These are phyloP conservation scores for Notodonta ziczac DNA, from an alignment of 2,888 invertebrate species.

Conservation along the genomic window DNA sequence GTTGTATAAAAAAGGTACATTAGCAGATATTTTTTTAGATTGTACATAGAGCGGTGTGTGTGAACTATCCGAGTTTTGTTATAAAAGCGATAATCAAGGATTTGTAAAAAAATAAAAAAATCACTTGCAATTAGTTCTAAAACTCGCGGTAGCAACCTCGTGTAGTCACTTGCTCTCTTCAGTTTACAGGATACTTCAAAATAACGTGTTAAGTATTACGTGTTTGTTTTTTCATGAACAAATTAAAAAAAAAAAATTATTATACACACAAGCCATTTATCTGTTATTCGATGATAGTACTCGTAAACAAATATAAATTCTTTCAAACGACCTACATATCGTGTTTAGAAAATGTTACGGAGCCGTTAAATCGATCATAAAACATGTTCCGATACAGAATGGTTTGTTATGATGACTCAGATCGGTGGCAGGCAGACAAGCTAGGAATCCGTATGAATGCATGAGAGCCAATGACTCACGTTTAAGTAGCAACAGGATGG, in stretches of 20 bases:
- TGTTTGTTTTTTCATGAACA: background rate
- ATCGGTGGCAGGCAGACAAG: slow-evolving; percentile 23
- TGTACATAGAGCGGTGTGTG: no score
- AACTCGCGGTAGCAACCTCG: no score
- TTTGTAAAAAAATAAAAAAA: no score
- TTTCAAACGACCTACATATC: background rate
- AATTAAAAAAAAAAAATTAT: slow-evolving; percentile 4
- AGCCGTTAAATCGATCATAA: slow-evolving; percentile 16
- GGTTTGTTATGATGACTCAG: slow-evolving; percentile 37
- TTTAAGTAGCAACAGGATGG: slow-evolving; percentile 14
- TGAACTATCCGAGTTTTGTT: no score
- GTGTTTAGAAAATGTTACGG: slow-evolving; percentile 10
- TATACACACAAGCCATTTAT: slow-evolving; percentile 8
- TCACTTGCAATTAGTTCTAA: no score
- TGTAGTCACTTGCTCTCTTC: no score
- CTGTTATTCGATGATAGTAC: slow-evolving; percentile 10
- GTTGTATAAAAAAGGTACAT: no score
- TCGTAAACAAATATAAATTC: slow-evolving; percentile 8
- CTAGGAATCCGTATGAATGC: slow-evolving; percentile 47
- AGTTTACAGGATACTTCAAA: no score
- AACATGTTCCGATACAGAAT: slow-evolving; percentile 9
- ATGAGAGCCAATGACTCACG: slow-evolving; percentile 42
- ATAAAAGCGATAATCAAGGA: no score
- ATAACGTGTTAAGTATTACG: no score
- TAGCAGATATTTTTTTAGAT: no score